Evolutionary conservation across 2,113 vertebrate genomes (phyloP).

Genomic region (Benthochromis sp.): DNA sequence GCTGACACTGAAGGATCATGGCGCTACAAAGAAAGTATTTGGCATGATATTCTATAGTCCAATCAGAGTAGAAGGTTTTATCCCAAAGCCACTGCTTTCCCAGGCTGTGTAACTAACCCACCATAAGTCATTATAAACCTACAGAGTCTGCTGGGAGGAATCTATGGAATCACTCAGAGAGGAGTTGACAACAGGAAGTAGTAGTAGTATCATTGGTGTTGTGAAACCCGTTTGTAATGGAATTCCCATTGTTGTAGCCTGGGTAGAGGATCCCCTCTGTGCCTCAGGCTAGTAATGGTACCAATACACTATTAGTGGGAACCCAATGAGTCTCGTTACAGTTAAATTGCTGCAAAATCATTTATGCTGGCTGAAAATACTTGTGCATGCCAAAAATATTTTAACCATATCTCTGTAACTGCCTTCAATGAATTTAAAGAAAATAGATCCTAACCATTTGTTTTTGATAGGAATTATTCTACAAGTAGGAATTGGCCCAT

Average conservation of each 20-base stretch:
- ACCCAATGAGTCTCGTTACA: not conserved
- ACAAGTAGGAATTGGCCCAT: not conserved
- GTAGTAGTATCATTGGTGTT: slow-evolving; percentile 29
- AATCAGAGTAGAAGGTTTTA: slow-evolving; percentile 27
- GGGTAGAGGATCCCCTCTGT: slow-evolving; percentile 57
- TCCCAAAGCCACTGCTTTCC: slow-evolving; percentile 32
- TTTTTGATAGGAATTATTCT: not conserved
- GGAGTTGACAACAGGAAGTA: slow-evolving; percentile 53
- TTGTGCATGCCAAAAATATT: not conserved
- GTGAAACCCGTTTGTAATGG: slow-evolving; percentile 69
- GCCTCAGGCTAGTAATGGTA: slow-evolving; percentile 51
- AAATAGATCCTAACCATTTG: not conserved
- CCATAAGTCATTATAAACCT: slow-evolving; percentile 20
- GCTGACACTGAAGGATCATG: slow-evolving; percentile 46
- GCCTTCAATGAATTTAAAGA: not conserved
- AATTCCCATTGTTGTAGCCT: slow-evolving; percentile 53
- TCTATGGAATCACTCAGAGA: slow-evolving; percentile 44
- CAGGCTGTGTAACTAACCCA: slow-evolving; percentile 47
- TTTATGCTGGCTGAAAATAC: not conserved
- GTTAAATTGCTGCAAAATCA: not conserved
- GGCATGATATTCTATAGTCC: slow-evolving; percentile 41
- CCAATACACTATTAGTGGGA: slow-evolving; percentile 33
- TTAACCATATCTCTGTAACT: not conserved
- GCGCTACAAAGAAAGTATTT: slow-evolving; percentile 45
- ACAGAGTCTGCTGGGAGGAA: slow-evolving; percentile 53